Evolutionary conservation across 2,797 vertebrate genomes (phyloP), one percentile per base, ranked within the genome.

Genomic region (Lepilemur ruficaudatus): DNA sequence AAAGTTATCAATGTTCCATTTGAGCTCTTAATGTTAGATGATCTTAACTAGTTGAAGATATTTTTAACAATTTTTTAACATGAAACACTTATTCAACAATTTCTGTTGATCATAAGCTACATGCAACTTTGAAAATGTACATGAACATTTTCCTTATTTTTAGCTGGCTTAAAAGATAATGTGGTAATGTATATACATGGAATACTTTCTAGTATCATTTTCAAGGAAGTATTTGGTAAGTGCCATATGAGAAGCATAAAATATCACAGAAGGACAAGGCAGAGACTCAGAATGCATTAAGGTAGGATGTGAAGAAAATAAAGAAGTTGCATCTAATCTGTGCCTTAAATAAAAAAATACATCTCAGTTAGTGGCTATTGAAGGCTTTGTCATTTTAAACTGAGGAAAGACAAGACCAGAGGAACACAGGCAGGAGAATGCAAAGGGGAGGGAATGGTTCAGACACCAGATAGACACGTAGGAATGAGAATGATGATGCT

Each of bases 391-490:
- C 35, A 23, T 48, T 91, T 78, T 63, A 22, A n/a, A 50, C 14
- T 13, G 7, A 75, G 7, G 52, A 38, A 35, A 50, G 9, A 3
- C 12, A 81, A 46, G n/a, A 69, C 76, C 4, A 52, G 52, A 75
- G n/a, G 14, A 41, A 63, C 22, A 55, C 0, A 41, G 10, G 18
- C 18, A 52, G 5, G 10, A 18, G 11, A 46, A 30, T 12, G 0
- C 6, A 65, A 28, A 6, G 4, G 30, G 3, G 22, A 43, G 8
- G 2, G 6, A 8, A 9, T 5, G 23, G 17, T n/a, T 76, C 4
- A 46, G 23, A 69, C 2, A 11, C 2, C 4, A 80, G 38, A 73
- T 8, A 38, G 8, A 73, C 6, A 18, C 4, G 0, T 4, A 48
- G 15, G 1, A 50, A 2, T 32, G 32, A 61, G 12, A 35, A 38